A percentile compares a stretch with the other conserved stretches of the same genome.
These are phyloP conservation scores for Microdon myrmicae DNA, from an alignment of 2,888 invertebrate genomes.

Conservation along the genomic window DNA sequence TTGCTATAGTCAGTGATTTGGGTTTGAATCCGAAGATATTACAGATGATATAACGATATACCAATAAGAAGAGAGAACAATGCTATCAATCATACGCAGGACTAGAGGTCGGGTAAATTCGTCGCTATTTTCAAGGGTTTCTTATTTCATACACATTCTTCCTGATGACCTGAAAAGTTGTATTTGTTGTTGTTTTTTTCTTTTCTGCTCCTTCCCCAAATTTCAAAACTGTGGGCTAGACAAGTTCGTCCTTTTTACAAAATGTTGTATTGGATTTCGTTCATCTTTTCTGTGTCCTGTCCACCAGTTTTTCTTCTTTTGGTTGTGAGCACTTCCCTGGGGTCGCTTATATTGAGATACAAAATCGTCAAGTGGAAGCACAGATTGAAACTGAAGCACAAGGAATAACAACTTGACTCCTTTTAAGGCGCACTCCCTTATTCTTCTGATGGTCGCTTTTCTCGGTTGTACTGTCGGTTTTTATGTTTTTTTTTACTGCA, in stretches of 20 bases:
- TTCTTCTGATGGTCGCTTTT: constrained; percentile 9
- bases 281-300: neutral
- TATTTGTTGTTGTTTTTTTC: neutral
- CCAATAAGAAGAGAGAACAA: constrained; percentile 36
- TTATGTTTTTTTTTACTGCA: neutral
- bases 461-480: neutral
- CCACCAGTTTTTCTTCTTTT: no score
- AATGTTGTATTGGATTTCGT: constrained; percentile 1
- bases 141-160: neutral
- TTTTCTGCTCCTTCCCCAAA: neutral
- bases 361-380: constrained; percentile 45
- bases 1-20: no score
- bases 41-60: constrained; percentile 39
- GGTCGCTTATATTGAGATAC: constrained; percentile 39
- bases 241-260: constrained; percentile 23
- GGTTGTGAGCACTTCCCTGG: neutral
- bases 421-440: constrained; percentile 31
- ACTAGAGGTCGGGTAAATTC: neutral
- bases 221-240: constrained; percentile 8
- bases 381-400: constrained; percentile 38
- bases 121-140: no score
- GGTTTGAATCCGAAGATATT: no score
- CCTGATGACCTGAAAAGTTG: constrained; percentile 26
- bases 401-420: constrained; percentile 39
- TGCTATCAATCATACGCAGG: constrained; percentile 36